Evolutionary conservation across 2,888 invertebrate species (phyloP), one percentile per base, ranked within the genome.

Genomic region (Stenchaetothrips biformis): DNA sequence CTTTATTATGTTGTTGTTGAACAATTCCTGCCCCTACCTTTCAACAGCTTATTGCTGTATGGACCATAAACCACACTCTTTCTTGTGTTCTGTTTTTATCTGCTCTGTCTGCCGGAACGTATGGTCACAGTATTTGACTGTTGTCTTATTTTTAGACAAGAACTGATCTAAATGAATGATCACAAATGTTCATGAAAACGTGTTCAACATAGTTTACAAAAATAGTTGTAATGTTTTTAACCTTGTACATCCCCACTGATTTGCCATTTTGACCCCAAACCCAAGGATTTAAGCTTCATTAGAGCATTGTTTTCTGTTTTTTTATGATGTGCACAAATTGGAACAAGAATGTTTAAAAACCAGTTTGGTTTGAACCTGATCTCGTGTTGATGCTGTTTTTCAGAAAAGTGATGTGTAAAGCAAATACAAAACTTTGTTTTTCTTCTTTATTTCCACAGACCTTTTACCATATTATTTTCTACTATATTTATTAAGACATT

Each of bases 11-110:
- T 74, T 74, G 67, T 74, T 74, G 67, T 74, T 74, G 67, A 74
- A 74, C 25, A 74, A 78, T 49, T 78, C 78, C 78, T 78, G 78
- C 49, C 49, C 49, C 78, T 78, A 78, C 78, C 78, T 78, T 77
- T 77, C 37, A 37, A 78, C 78, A 13, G 47, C 48, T 8, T 37
- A 7, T 49, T 25, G 78, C 78, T 78, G 78, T 74, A 74, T 74
- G 67, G 67, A 74, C 67, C 67, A 74, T 74, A 74, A 74, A 74
- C 67, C 67, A 74, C 67, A 74, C 67, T 74, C 37, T 74, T 74
- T 74, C 67, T 25, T 74, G 67, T 74, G 67, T 74, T 74, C 25
- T 74, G 11, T 74, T 74, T 74, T 25, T 53, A 18, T 53, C 18
- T 74, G 21, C 25, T 74, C 67, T 74, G 67, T 74, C 67, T 74